Evolutionary conservation across 2,888 invertebrate species (phyloP).

Genomic region (Minunthozetes semirufus): DNA sequence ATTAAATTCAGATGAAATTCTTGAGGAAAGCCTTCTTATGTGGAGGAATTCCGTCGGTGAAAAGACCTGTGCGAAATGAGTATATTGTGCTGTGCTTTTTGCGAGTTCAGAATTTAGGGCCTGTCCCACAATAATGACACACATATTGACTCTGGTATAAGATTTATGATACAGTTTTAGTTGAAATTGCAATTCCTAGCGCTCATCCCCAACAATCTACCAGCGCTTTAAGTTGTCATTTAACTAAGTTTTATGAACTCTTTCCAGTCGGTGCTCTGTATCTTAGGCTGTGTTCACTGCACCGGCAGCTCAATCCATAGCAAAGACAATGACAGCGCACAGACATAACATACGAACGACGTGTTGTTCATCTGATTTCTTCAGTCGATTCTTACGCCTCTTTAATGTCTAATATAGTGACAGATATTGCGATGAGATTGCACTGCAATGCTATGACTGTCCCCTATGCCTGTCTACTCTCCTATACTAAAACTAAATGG

Average conservation of each 20-base stretch:
- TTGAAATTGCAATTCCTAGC: neutral
- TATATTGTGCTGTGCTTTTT: neutral
- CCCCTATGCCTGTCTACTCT: neutral
- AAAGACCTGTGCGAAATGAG: neutral
- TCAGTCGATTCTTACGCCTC: neutral
- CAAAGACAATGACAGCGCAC: neutral
- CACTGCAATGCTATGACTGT: neutral
- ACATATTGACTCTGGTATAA: neutral
- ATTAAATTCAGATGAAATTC: too few species aligned
- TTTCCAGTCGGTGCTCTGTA: neutral
- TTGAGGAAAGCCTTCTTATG: too few species aligned
- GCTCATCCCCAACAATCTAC: too few species aligned
- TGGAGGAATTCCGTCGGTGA: too few species aligned
- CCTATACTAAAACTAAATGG: conserved; percentile 3
- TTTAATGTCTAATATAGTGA: neutral
- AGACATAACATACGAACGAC: neutral
- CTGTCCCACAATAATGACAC: neutral
- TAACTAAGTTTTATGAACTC: conserved; percentile 16
- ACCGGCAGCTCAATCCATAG: neutral
- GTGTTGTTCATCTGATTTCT: neutral
- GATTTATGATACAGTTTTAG: conserved; percentile 13
- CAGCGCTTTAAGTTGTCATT: conserved; percentile 10
- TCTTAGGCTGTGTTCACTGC: neutral
- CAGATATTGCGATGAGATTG: neutral
- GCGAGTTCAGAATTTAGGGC: neutral